These are phyloP conservation scores for Pogoniulus pusillus DNA, from an alignment of 2,797 vertebrate genomes.

Conservation along the genomic window DNA sequence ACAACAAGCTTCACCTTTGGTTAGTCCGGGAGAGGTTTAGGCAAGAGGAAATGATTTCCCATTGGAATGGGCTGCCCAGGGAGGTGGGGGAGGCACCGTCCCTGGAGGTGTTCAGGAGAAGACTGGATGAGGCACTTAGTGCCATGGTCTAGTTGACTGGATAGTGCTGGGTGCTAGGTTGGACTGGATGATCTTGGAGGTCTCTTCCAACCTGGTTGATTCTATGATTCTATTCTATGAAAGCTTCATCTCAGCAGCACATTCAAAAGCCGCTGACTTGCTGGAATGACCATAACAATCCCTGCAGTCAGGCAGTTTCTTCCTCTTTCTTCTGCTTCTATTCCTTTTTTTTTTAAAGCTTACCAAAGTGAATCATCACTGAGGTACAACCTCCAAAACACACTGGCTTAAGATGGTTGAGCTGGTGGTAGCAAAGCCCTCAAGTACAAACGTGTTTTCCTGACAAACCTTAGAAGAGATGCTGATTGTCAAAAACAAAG, in stretches of 20 bases:
- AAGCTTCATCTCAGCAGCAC: neutral
- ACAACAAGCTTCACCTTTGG: neutral
- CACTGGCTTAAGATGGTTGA: neutral
- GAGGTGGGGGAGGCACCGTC: no score
- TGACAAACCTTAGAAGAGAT: neutral
- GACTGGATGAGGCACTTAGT: no score
- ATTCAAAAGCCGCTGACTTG: accelerated
- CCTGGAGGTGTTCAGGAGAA: no score
- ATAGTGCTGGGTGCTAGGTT: no score
- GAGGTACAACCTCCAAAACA: conserved; percentile 11
- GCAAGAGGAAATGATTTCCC: no score
- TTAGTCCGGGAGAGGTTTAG: neutral
- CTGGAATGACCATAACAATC: neutral
- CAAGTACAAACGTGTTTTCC: neutral
- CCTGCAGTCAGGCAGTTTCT: neutral
- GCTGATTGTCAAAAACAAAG: conserved; percentile 10
- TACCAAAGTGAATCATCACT: conserved; percentile 4
- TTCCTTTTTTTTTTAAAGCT: neutral
- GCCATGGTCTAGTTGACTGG: no score
- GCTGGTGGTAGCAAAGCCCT: neutral
- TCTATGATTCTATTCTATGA: no score
- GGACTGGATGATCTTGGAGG: no score
- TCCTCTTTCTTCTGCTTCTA: neutral
- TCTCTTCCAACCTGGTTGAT: no score
- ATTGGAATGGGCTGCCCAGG: no score